A percentile compares a stretch with the other conserved stretches of the same genome.
phyloP scores from a whole-genome alignment of 1,140 invertebrate species.

The Ceratosolen fusciceps region DNA sequence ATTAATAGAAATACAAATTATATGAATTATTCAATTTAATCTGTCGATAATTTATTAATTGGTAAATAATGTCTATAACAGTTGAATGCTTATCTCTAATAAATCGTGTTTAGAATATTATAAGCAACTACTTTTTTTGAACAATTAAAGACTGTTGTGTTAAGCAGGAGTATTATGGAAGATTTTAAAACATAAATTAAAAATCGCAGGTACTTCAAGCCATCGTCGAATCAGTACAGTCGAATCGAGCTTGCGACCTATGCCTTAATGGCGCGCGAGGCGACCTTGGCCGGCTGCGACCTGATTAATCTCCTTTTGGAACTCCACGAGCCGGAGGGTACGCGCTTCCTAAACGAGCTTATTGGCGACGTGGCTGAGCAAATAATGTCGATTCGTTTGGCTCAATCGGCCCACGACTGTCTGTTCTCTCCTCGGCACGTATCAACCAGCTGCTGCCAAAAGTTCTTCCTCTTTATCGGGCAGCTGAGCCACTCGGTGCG shows the following conservation, averaged over 20 bases:
- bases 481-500: conserved; percentile 83
- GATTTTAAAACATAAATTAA: too few species aligned
- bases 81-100: not conserved
- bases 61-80: too few species aligned
- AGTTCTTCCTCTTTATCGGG: conserved; percentile 94
- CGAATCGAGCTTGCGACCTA: conserved; percentile 78
- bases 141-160: too few species aligned
- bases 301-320: conserved; percentile 83
- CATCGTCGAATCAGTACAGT: conserved; percentile 87
- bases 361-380: conserved; percentile 85
- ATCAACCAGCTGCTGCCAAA: conserved; percentile 89
- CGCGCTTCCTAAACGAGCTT: conserved; percentile 81
- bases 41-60: too few species aligned
- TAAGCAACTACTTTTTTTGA: not conserved
- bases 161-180: too few species aligned
- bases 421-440: conserved; percentile 91
- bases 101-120: not conserved
- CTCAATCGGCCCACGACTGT: conserved; percentile 86
- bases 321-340: conserved; percentile 72
- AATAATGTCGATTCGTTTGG: conserved; percentile 80
- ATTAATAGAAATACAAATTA: too few species aligned
- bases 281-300: conserved; percentile 82
- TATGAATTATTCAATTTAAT: too few species aligned
- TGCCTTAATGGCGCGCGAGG: conserved; percentile 72
- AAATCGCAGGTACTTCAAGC: conserved; percentile 82